Conservation (phyloP, 2,888 invertebrate species). For the Diogma glabrata region DNA sequence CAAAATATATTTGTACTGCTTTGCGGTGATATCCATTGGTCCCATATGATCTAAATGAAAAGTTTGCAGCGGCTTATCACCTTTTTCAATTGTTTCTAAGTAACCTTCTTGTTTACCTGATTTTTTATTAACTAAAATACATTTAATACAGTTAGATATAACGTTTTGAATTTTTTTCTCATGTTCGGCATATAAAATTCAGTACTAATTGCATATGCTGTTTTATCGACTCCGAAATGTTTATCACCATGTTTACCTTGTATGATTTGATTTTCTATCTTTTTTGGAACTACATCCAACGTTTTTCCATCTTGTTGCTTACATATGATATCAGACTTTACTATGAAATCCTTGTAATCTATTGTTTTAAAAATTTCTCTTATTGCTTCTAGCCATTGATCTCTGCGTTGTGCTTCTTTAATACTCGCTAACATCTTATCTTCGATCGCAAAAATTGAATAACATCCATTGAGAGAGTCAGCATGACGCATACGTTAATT, state of each 20-base stretch:
- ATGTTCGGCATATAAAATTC: no score
- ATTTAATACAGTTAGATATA: no score
- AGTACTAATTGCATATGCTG: no score
- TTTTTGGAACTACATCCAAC: no score
- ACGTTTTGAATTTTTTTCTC: no score
- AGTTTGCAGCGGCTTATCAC: not conserved
- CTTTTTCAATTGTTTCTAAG: not conserved
- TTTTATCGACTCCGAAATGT: no score
- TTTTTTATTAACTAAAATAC: not conserved
- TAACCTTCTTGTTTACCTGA: not conserved
- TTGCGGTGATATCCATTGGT: not conserved
- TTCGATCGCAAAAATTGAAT: not conserved
- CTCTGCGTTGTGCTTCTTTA: not conserved
- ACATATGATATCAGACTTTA: no score
- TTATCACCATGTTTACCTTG: no score
- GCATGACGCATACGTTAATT: not conserved
- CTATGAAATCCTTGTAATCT: not conserved
- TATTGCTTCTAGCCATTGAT: not conserved
- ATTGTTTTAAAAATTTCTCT: not conserved
- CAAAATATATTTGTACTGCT: not conserved
- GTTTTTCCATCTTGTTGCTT: no score
- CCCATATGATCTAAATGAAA: not conserved
- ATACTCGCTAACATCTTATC: not conserved
- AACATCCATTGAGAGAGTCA: not conserved
- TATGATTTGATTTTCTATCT: no score